phyloP scores from a whole-genome alignment of 2,888 invertebrate genomes.

The Micropterix aruncella region DNA sequence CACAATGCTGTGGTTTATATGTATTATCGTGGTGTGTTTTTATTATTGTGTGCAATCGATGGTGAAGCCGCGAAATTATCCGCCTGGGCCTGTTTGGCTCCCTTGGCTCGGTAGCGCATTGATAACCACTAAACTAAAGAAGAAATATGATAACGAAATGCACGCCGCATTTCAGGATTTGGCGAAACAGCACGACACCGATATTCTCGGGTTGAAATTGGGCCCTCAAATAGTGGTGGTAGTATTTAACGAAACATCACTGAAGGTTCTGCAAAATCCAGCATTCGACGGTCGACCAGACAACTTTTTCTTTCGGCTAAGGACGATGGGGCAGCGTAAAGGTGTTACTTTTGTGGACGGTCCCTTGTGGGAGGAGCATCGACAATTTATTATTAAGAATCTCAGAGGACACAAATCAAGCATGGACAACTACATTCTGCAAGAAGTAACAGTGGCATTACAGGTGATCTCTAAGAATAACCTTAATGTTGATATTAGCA shows the following conservation, averaged over 20 bases:
- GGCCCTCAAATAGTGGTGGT: neutral
- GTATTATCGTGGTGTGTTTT: too few species aligned
- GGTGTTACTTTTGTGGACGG: slow-evolving; percentile 47
- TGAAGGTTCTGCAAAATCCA: slow-evolving; percentile 35
- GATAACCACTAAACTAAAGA: neutral
- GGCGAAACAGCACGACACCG: neutral
- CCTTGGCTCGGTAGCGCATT: neutral
- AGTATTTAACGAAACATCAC: slow-evolving; percentile 24
- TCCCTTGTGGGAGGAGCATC: neutral
- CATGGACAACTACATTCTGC: neutral
- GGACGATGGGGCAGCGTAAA: slow-evolving; percentile 45
- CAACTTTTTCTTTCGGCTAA: slow-evolving; percentile 43
- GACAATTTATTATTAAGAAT: neutral
- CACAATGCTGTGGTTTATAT: too few species aligned
- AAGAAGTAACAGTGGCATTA: neutral
- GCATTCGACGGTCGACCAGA: slow-evolving; percentile 51
- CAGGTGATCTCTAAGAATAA: neutral
- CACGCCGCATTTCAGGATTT: neutral
- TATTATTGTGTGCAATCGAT: too few species aligned
- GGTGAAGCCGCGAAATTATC: neutral
- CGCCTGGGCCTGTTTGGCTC: neutral
- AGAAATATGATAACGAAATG: neutral
- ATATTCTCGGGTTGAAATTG: neutral
- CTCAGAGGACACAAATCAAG: neutral
- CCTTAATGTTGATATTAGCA: neutral